phyloP scores from a whole-genome alignment of 2,113 vertebrate genomes.

The Suricata suricatta region DNA sequence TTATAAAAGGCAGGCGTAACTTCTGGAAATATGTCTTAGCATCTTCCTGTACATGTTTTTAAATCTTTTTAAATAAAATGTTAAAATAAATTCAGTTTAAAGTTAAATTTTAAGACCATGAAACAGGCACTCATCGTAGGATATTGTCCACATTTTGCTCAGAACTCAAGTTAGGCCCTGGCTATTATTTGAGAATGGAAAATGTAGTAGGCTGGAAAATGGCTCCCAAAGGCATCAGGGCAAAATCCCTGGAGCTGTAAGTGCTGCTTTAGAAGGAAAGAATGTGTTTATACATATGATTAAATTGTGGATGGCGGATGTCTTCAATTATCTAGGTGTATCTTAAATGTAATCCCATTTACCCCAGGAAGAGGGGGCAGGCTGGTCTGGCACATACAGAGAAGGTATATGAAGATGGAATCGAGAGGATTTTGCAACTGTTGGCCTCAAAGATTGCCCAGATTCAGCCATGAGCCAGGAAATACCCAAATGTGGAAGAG shows the following conservation, averaged over 20 bases:
- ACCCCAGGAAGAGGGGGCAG: not conserved
- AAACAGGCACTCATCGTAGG: not conserved
- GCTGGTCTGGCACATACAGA: not conserved
- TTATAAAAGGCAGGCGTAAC: not conserved
- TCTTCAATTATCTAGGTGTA: not conserved
- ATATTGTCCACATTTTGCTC: not conserved
- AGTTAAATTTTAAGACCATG: not conserved
- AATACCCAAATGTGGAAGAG: not conserved
- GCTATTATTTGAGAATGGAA: not conserved
- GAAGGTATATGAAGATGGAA: not conserved
- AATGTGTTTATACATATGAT: not conserved
- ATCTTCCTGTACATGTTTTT: not conserved
- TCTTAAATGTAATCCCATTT: not conserved
- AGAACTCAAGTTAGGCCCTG: slow-evolving; percentile 26
- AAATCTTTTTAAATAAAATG: not conserved
- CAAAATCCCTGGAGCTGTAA: not conserved
- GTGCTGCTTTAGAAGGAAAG: not conserved
- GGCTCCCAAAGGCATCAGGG: not conserved
- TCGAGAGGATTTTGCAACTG: not conserved
- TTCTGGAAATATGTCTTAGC: not conserved
- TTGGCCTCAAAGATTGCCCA: not conserved
- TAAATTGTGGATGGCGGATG: not conserved
- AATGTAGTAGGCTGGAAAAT: not conserved
- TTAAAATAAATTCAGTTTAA: not conserved
- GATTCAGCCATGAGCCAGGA: not conserved